These are phyloP conservation scores for Parauchenoglanis ngamensis DNA, from an alignment of 2,797 vertebrate species.

Conservation along the genomic window DNA sequence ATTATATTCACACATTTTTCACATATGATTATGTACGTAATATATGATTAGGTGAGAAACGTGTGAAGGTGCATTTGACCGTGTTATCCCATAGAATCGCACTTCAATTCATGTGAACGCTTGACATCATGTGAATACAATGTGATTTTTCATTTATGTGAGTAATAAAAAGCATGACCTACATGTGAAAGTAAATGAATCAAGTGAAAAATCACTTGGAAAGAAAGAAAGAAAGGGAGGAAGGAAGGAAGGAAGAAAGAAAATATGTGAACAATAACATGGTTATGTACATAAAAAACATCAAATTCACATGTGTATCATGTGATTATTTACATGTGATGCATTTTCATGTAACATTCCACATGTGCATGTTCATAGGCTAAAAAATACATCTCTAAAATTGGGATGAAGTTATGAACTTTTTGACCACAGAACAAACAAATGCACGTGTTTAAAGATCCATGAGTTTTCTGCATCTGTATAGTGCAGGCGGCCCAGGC, in stretches of 20 bases:
- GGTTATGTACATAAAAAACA: not conserved
- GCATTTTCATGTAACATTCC: not conserved
- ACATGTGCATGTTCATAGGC: not conserved
- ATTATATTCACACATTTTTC: not conserved
- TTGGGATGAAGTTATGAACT: not conserved
- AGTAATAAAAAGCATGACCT: not conserved
- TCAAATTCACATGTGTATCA: not conserved
- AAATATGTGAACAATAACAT: not conserved
- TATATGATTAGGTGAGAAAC: not conserved
- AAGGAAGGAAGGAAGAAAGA: not conserved
- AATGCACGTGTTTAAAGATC: not conserved
- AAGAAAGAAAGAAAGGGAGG: not conserved
- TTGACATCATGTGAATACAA: not conserved
- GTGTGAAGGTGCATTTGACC: not conserved
- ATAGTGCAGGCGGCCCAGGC: not conserved
- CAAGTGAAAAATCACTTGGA: not conserved
- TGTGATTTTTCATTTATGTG: not conserved
- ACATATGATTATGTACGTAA: not conserved
- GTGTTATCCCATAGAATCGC: not conserved
- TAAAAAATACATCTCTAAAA: not conserved
- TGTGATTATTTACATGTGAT: not conserved
- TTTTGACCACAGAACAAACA: not conserved
- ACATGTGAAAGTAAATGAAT: not conserved
- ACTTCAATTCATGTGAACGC: not conserved
- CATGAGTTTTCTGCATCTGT: not conserved